phyloP scores from a whole-genome alignment of 2,888 invertebrate genomes.

The Latrodectus elegans region DNA sequence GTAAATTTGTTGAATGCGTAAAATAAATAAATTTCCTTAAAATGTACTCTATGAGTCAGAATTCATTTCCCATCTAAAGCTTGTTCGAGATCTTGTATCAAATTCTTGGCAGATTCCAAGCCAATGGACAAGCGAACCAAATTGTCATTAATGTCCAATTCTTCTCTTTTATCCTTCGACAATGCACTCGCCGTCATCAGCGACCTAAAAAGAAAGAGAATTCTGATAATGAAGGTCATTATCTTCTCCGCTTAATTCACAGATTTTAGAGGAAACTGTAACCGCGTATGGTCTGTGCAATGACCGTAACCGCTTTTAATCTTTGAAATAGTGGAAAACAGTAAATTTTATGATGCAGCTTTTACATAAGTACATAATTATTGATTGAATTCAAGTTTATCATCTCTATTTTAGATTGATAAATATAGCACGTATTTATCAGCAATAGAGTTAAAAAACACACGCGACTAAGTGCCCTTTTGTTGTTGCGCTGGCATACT shows the following conservation, averaged over 20 bases:
- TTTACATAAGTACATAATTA: not conserved
- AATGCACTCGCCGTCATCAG: constrained; percentile 97
- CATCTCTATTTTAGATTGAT: no score
- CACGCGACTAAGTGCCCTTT: no score
- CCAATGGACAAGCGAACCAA: constrained; percentile 92
- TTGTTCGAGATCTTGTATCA: constrained; percentile 87
- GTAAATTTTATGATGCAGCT: not conserved
- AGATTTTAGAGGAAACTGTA: no score
- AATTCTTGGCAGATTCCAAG: constrained; percentile 88
- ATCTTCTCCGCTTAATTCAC: not conserved
- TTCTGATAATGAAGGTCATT: not conserved
- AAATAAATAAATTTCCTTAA: no score
- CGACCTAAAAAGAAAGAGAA: constrained; percentile 72
- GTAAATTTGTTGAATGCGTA: no score
- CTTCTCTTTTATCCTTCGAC: constrained; percentile 82
- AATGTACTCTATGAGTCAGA: not conserved
- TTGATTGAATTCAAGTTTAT: not conserved
- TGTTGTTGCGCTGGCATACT: no score
- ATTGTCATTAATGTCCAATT: constrained; percentile 87
- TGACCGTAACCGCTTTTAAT: no score
- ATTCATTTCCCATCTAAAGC: constrained; percentile 78
- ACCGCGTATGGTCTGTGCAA: no score
- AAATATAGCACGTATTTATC: no score
- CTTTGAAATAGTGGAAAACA: not conserved
- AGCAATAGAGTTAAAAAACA: no score